phyloP scores from a whole-genome alignment of 2,888 invertebrate species.

The Hydrotaea cyrtoneurina region DNA sequence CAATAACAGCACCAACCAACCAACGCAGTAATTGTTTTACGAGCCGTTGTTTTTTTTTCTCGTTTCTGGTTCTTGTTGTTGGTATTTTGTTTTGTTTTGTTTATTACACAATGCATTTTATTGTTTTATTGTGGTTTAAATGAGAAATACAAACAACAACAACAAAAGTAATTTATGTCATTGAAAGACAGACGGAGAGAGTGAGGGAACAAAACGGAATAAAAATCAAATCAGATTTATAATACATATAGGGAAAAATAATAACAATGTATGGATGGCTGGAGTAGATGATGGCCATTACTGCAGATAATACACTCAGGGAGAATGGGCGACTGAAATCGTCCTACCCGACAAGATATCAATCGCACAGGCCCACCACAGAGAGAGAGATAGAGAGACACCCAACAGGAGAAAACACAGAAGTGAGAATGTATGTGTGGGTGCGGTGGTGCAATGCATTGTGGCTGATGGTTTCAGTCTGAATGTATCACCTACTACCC shows the following conservation, averaged over 20 bases:
- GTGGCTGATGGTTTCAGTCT: no score
- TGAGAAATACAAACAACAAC: constrained; percentile 8
- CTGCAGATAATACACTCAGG: neutral
- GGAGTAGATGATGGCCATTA: neutral
- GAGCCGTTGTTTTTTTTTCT: neutral
- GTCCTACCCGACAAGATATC: no score
- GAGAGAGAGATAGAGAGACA: no score
- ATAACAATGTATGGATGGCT: neutral
- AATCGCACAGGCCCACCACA: no score
- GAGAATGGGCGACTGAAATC: neutral
- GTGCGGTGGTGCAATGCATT: no score
- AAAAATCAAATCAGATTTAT: constrained; percentile 2
- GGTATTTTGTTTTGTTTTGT: neutral
- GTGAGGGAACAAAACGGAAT: neutral
- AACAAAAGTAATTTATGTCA: constrained; percentile 31
- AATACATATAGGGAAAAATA: no score
- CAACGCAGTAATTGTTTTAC: neutral
- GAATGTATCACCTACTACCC: no score
- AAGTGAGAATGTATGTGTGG: no score
- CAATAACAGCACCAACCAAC: neutral
- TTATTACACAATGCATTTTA: constrained; percentile 37
- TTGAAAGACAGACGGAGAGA: neutral
- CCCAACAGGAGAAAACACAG: no score
- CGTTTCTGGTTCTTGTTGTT: neutral
- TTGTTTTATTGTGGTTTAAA: constrained; percentile 24